A percentile compares a stretch with the other conserved stretches of the same genome.
Evolutionary conservation across 2,113 vertebrate genomes (phyloP).

Genomic region (Pardalotus punctatus): DNA sequence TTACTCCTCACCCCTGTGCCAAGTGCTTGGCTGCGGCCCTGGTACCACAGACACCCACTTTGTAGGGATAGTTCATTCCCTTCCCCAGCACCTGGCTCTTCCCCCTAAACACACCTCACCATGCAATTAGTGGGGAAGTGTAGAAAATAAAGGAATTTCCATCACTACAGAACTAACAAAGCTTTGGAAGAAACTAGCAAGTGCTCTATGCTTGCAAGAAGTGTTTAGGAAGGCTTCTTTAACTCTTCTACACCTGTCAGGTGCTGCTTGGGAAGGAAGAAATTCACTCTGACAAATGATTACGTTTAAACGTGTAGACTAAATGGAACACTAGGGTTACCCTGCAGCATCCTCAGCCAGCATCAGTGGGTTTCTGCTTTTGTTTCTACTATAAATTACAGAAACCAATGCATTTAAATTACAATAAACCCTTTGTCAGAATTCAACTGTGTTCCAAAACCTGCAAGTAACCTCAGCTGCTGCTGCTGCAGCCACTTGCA

Average conservation of each 20-base stretch:
- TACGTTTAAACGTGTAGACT: background rate
- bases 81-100: background rate
- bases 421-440: background rate
- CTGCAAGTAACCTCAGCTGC: background rate
- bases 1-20: background rate
- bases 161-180: background rate
- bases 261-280: background rate
- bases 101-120: background rate
- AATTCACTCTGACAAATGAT: background rate
- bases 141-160: background rate
- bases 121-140: background rate
- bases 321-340: background rate
- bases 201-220: background rate
- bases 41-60: background rate
- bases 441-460: background rate
- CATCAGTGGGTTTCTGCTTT: background rate
- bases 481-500: background rate
- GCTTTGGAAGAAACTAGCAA: background rate
- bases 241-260: background rate
- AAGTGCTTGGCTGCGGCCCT: background rate
- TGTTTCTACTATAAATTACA: background rate
- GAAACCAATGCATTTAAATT: background rate
- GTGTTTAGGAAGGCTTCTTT: background rate
- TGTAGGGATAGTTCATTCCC: accelerated
- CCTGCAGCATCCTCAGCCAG: background rate